These are phyloP conservation scores for Drosophila melanosoma DNA, from an alignment of 2,888 invertebrate species.

Conservation along the genomic window DNA sequence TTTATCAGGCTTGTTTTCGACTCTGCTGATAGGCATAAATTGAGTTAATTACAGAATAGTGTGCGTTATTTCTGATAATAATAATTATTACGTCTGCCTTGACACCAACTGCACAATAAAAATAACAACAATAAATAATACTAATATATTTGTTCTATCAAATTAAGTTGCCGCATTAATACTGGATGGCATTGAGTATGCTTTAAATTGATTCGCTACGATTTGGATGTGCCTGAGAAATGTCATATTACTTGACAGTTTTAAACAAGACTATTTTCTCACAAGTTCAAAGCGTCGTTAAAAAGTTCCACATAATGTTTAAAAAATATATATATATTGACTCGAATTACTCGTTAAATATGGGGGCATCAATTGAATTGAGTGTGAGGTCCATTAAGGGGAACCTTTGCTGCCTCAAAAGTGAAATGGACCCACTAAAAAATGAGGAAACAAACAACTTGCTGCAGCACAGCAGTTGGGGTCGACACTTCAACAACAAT, in stretches of 20 bases:
- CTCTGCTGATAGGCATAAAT: constrained; percentile 29
- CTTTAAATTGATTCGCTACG: background rate
- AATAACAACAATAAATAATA: background rate
- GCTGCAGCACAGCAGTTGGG: constrained; percentile 4
- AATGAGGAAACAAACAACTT: constrained; percentile 41
- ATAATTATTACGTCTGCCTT: constrained; percentile 21
- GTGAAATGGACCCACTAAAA: constrained; percentile 24
- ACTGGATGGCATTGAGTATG: background rate
- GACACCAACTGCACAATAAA: background rate
- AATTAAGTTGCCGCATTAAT: background rate
- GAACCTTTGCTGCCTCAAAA: constrained; percentile 1
- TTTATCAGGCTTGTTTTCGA: constrained; percentile 25
- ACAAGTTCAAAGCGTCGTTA: no score
- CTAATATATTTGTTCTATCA: no score
- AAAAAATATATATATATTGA: background rate
- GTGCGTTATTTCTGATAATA: constrained; percentile 19
- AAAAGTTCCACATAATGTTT: background rate
- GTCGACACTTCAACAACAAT: constrained; percentile 57
- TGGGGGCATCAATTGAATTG: constrained; percentile 12
- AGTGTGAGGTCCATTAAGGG: constrained; percentile 4
- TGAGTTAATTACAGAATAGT: constrained; percentile 28
- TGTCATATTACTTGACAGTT: background rate
- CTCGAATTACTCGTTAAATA: constrained; percentile 7
- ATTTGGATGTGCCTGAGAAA: background rate
- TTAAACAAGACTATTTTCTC: background rate